Percentiles rank a stretch among this genome's conserved stretches.
Conservation (phyloP, 2,113 vertebrate species). For the Gallinago media region DNA sequence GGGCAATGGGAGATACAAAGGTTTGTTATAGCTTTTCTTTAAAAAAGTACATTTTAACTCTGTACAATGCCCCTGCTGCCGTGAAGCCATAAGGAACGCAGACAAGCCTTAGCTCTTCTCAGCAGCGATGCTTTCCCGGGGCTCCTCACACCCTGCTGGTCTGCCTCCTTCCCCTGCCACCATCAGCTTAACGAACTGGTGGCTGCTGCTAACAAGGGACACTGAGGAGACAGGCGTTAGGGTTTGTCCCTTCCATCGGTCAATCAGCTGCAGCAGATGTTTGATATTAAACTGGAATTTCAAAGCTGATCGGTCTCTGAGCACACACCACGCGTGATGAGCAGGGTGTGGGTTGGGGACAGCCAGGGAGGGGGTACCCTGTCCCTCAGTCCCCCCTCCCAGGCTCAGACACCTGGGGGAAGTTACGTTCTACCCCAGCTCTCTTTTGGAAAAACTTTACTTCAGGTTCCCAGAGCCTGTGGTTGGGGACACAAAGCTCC, state of each 20-base stretch:
- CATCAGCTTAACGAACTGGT: background rate
- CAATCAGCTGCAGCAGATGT: background rate
- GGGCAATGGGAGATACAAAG: background rate
- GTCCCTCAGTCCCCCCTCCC: accelerated
- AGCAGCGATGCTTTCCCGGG: background rate
- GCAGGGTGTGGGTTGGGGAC: background rate
- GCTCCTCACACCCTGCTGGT: background rate
- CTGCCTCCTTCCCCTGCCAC: background rate
- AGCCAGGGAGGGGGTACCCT: accelerated
- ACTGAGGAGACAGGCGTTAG: background rate
- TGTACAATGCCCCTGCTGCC: background rate
- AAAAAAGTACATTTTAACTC: background rate
- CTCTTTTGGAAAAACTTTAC: background rate
- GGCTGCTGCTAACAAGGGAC: background rate
- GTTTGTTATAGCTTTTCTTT: background rate
- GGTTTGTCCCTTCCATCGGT: background rate
- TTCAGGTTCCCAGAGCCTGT: background rate
- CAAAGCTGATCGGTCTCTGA: background rate
- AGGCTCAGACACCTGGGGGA: background rate
- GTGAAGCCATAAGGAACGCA: background rate
- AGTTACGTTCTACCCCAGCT: background rate
- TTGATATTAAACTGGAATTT: background rate
- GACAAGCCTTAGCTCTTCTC: background rate
- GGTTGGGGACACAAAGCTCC: background rate
- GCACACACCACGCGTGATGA: accelerated